Evolutionary conservation across 2,113 vertebrate genomes (phyloP), one percentile per base, ranked within the genome.

Genomic region (Penelope pileata): DNA sequence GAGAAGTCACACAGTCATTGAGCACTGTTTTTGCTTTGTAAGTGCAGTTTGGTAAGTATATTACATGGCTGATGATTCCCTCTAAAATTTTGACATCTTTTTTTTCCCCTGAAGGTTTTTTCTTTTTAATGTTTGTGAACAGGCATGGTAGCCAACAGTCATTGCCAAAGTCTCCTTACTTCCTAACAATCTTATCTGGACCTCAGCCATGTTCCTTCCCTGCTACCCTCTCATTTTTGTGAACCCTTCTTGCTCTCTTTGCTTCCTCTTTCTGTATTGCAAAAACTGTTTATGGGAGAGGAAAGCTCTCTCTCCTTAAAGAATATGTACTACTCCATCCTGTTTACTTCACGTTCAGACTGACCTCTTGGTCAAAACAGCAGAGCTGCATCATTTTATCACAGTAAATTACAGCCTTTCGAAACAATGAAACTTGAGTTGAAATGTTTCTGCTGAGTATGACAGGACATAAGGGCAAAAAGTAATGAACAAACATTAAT

Each of bases 391-490:
- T 15, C 36, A 40, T 83, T 93, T 90, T 54, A 91, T 67, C 38
- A 88, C 67, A 92, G 58, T 90, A 90, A 94, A 88, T 91, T 88
- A 75, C 30, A 83, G 56, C 3, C 47, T 86, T 32, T 74, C 63
- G 50, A 91, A 93, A 95, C 75, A 96, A 90, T 89, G 77, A 68
- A 87, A 85, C 17, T 66, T 50, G 15, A 87, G 24, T 16, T 76
- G 19, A 88, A 92, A 90, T 67, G 22, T 63, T 94, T 89, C 77
- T 83, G 36, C 51, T 70, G 27, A 79, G 36, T 86, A 23, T 76
- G 86, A 85, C 56, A 80, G 87, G 75, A 95, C 53, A 80, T 51
- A 77, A 91, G 19, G 47, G 38, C 59, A 88, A 96, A 94, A 80
- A 74, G 3, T 10, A 87, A 76, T 34, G 24, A 88, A 78, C 3